These are phyloP conservation scores for Pachycephus smyrnensis DNA, from an alignment of 2,888 invertebrate genomes.

Conservation along the genomic window DNA sequence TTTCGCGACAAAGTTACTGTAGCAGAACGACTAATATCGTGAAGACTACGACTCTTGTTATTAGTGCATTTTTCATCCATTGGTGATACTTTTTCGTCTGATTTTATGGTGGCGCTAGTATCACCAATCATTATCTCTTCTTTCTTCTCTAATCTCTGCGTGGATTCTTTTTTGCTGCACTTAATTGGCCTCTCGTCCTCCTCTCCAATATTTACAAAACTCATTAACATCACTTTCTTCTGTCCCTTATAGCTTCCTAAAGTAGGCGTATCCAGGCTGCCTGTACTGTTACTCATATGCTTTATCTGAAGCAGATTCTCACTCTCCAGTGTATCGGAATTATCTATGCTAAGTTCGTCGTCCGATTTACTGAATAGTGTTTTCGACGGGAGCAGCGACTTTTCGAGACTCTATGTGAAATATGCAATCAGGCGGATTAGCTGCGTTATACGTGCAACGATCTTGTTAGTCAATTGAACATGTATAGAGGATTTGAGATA, in stretches of 20 bases:
- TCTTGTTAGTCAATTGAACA: conserved; percentile 23
- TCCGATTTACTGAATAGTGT: conserved; percentile 60
- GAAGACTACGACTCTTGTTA: conserved; percentile 15
- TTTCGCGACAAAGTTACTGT: conserved; percentile 43
- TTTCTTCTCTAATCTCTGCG: conserved; percentile 18
- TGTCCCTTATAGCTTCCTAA: conserved; percentile 38
- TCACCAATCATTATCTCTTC: not conserved
- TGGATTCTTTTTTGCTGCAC: conserved; percentile 4
- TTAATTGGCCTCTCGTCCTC: conserved; percentile 21
- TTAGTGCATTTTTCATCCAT: not conserved
- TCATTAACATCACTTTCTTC: conserved; percentile 41
- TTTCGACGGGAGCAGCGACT: conserved; percentile 49
- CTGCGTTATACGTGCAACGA: conserved; percentile 12
- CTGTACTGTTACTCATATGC: conserved; percentile 59
- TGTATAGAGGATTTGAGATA: not conserved
- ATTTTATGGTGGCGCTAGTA: not conserved
- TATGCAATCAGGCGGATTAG: conserved; percentile 25
- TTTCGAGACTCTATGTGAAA: conserved; percentile 47
- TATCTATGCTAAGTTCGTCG: conserved; percentile 58
- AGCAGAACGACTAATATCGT: conserved; percentile 13
- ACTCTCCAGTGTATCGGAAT: conserved; percentile 45
- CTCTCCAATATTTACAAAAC: conserved; percentile 44
- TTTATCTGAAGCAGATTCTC: conserved; percentile 55
- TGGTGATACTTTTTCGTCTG: not conserved
- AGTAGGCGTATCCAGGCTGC: conserved; percentile 51